These are phyloP conservation scores for Caloenas nicobarica DNA, from an alignment of 2,113 vertebrate species.

Conservation along the genomic window DNA sequence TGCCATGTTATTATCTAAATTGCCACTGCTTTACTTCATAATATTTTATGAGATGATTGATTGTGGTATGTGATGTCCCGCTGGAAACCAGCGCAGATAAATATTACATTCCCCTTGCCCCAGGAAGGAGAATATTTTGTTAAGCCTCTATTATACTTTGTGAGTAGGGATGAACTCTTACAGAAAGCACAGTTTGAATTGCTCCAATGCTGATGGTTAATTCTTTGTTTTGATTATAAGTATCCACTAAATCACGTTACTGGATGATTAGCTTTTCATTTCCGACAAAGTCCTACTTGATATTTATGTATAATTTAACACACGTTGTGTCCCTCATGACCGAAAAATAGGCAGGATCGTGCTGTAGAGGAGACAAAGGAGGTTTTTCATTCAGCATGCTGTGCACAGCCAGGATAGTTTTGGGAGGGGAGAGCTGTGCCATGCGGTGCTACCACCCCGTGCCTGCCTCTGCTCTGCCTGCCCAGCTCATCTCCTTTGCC, in stretches of 20 bases:
- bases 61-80: neutral
- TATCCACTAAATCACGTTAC: slow-evolving; percentile 7
- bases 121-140: slow-evolving; percentile 34
- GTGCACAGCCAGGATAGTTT: neutral
- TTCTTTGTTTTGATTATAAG: slow-evolving; percentile 35
- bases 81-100: slow-evolving; percentile 4
- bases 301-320: slow-evolving; percentile 3
- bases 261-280: slow-evolving; percentile 35
- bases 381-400: neutral
- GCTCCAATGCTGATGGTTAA: neutral
- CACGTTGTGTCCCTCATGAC: neutral
- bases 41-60: slow-evolving; percentile 7
- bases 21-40: neutral
- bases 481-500: neutral
- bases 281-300: neutral
- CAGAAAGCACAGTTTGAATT: slow-evolving; percentile 10
- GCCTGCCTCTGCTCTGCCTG: neutral
- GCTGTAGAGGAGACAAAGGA: neutral
- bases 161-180: slow-evolving; percentile 2
- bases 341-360: neutral
- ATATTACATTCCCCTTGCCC: slow-evolving; percentile 21
- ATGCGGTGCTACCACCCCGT: rapidly evolving
- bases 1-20: slow-evolving; percentile 17
- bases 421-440: neutral
- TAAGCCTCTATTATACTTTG: slow-evolving; percentile 11